Evolutionary conservation across 2,797 vertebrate species (phyloP), one percentile per base, ranked within the genome.

Genomic region (Clarias platycephalus): DNA sequence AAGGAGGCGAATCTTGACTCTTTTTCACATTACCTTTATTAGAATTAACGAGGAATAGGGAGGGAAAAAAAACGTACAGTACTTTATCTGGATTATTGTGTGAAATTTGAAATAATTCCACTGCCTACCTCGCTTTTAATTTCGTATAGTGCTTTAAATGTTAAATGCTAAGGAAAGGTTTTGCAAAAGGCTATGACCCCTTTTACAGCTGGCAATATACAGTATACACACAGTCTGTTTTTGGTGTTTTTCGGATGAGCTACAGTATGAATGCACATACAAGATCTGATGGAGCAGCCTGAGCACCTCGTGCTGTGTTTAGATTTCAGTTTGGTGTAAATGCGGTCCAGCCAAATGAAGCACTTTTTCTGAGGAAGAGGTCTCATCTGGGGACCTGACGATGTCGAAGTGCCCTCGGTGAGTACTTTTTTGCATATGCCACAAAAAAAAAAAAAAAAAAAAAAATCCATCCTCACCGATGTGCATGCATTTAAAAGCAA

Each of bases 321-420:
- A 83, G 72, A 85, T 82, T 82, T 85, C 84, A 85, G 82, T 75
- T 75, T 22, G 77, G 60, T 76, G 78, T 68, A 81, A 76, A 76
- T 84, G 70, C 68, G 68, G 81, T 67, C 67, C 80, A 55, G 68
- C 68, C 77, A 80, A 71, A 26, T 26, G 66, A 72, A 72, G 63
- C 66, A 55, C 77, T 60, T 83, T 75, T 79, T 75, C 77, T 53
- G 53, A 37, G 67, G 81, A 78, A 75, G 82, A 80, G 60, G 70
- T 83, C 71, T 83, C 74, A 79, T 75, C 66, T 66, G 75, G 75
- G 77, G 77, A 81, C 60, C 68, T 68, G 75, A 44, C 68, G 53
- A 70, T 57, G 74, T 71, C 49, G 34, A 77, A 68, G 40, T 82
- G 71, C 53, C 82, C 76, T 81, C 62, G 85, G 82, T 76, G 75